Evolutionary conservation across 2,797 vertebrate genomes (phyloP).

Genomic region (Lemur catta): DNA sequence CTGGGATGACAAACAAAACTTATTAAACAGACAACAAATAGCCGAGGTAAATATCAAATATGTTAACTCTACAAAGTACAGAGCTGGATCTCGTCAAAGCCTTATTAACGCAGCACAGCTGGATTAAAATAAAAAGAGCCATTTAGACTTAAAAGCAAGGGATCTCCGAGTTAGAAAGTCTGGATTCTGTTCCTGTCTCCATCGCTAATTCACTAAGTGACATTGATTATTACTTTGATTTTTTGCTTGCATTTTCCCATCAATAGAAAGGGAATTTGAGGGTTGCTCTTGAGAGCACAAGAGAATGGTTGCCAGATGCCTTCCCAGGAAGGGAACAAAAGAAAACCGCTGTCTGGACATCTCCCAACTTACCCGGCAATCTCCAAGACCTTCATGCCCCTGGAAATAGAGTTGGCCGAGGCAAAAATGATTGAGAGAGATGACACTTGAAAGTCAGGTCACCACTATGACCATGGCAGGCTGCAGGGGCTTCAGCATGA

Average conservation of each 20-base stretch:
- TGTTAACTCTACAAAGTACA: constrained; percentile 56
- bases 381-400: not conserved
- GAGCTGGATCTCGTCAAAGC: constrained; percentile 69
- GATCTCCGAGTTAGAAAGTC: constrained; percentile 66
- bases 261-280: constrained; percentile 57
- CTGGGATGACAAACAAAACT: constrained; percentile 75
- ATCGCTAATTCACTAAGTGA: constrained; percentile 74
- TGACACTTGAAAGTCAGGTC: not conserved
- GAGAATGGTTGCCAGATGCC: constrained; percentile 62
- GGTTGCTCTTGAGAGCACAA: constrained; percentile 24
- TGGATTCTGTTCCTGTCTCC: constrained; percentile 75
- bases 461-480: too few relatives aligned
- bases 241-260: constrained; percentile 71
- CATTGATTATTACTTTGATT: constrained; percentile 75
- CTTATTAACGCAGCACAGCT: constrained; percentile 69
- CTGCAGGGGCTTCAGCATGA: not conserved
- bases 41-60: constrained; percentile 74
- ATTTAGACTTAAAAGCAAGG: constrained; percentile 71
- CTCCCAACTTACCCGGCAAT: not conserved
- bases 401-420: not conserved
- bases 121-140: constrained; percentile 69
- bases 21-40: constrained; percentile 78
- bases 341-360: not conserved
- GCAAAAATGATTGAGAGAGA: not conserved
- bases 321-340: constrained; percentile 51